Conservation (phyloP, 2,797 vertebrate species). For the Protonibea diacanthus region DNA sequence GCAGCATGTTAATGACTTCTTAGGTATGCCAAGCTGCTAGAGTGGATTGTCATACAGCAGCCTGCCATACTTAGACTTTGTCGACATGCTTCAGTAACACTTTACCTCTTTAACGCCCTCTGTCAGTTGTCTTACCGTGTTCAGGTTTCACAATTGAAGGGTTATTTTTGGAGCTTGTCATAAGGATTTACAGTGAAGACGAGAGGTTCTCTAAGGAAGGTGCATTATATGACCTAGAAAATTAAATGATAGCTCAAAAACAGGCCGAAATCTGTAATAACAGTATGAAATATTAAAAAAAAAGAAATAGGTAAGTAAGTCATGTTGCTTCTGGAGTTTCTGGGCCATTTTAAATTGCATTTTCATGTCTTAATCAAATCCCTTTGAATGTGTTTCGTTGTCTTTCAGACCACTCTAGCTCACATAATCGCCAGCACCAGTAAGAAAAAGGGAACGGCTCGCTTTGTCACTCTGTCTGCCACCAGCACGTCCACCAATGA, state of each 20-base stretch:
- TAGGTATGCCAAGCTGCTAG: conserved; percentile 24
- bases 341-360: background rate
- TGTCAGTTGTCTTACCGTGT: background rate
- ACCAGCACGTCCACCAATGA: conserved; percentile 92
- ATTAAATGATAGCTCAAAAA: background rate
- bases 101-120: conserved; percentile 30
- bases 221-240: background rate
- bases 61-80: conserved; percentile 41
- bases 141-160: conserved; percentile 34
- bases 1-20: conserved; percentile 48
- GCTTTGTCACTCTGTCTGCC: conserved; percentile 93
- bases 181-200: conserved; percentile 15
- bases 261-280: no score
- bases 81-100: conserved; percentile 55
- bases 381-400: background rate
- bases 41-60: conserved; percentile 25
- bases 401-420: conserved; percentile 94
- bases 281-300: no score
- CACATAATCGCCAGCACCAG: conserved; percentile 93
- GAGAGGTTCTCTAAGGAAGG: conserved; percentile 2
- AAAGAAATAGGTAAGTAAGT: no score
- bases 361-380: background rate
- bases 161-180: conserved; percentile 33
- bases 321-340: background rate
- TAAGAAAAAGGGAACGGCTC: conserved; percentile 88